phyloP scores from a whole-genome alignment of 2,888 invertebrate species.

The Drosophila percnosoma region DNA sequence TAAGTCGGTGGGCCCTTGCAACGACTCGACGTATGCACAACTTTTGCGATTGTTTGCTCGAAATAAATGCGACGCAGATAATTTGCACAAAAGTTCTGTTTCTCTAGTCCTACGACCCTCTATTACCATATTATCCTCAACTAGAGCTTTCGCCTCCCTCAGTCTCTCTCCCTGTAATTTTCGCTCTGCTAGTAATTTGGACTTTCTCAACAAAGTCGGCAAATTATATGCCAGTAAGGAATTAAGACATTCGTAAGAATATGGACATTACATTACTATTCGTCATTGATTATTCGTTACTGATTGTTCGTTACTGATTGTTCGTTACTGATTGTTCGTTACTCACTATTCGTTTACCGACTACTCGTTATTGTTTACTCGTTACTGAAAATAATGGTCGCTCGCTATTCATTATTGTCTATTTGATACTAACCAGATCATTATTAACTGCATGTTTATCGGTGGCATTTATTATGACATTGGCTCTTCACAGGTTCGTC shows the following conservation, averaged over 20 bases:
- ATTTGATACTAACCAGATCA: neutral
- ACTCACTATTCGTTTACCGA: neutral
- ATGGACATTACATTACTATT: neutral
- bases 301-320: neutral
- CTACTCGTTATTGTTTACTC: neutral
- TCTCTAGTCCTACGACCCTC: conserved; percentile 17
- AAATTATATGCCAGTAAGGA: neutral
- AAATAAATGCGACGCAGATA: conserved; percentile 78
- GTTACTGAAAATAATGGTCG: neutral
- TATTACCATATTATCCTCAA: conserved; percentile 42
- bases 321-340: neutral
- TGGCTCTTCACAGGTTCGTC: neutral
- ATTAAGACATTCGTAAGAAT: neutral
- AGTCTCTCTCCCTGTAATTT: neutral
- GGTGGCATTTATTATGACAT: neutral
- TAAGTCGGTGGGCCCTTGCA: conserved; percentile 38
- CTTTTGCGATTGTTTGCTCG: conserved; percentile 78
- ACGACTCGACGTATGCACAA: conserved; percentile 64
- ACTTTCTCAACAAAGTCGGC: conserved; percentile 1
- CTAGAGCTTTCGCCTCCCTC: neutral
- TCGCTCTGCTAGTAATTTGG: neutral
- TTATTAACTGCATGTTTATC: neutral
- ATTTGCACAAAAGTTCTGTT: conserved; percentile 71
- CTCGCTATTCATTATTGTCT: neutral
- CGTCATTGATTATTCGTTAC: neutral